Evolutionary conservation across 1,140 invertebrate genomes (phyloP), one percentile per base, ranked within the genome.

Genomic region (Sweltsa coloradensis): DNA sequence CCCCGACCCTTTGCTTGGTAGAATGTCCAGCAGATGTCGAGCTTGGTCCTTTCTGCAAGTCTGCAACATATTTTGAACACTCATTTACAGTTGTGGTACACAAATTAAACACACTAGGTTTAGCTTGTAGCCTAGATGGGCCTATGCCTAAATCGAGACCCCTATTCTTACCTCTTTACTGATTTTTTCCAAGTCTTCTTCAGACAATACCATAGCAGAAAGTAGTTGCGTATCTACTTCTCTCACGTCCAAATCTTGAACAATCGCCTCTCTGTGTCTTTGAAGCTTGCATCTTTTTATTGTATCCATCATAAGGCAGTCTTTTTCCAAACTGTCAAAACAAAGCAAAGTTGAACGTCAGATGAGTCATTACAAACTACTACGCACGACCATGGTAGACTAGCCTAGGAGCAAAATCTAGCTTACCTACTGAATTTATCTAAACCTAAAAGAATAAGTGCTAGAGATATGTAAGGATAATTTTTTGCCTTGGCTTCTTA

Each of bases 231-330:
- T 24, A 26, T 66, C 42, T n/a, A 70, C 55, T 51, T 68, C 62
- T 6, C 58, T 45, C 6, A 69, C 56, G 50, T 68, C 53, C 4
- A 70, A 23, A 51, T 66, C 62, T 24, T 60, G 50, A 11, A 66
- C 50, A 45, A 70, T 63, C 13, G 49, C 50, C 14, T 51, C 45
- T 13, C 60, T 55, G 21, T 66, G 48, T 6, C 23, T 40, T 24
- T 16, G 42, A 9, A 68, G 53, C 48, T 66, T 60, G 3, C 60
- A 51, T 45, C 49, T 41, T 46, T 66, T 59, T 42, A 46, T 41
- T 14, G 51, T 52, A 7, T 63, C 57, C 66, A 68, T 68, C n/a
- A n/a, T n/a, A n/a, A n/a, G n/a, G n/a, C n/a, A n/a, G n/a, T n/a
- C n/a, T n/a, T n/a, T n/a, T n/a, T n/a, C n/a, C n/a, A n/a, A n/a